Evolutionary conservation across 2,888 invertebrate species (phyloP), one percentile per base, ranked within the genome.

Genomic region (Apoda limacodes): DNA sequence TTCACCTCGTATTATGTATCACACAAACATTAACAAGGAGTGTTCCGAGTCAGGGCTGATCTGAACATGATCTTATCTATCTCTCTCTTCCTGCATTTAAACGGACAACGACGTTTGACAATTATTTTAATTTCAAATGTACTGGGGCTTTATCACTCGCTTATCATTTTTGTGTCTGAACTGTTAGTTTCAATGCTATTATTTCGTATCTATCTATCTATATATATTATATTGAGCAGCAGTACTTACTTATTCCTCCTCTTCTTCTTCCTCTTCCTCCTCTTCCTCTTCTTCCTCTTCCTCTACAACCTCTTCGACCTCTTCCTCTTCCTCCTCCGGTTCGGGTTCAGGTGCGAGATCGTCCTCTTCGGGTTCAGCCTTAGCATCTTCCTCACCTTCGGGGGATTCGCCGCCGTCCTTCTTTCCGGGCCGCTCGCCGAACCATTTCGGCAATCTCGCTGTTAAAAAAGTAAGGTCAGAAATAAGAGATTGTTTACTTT

Each of bases 381-480:
- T 91, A 60, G 89, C 88, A 67, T 91, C 91, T 61, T 93, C 93
- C 71, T 93, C 94, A 52, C 93, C 95, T 58, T 94, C 95, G 42
- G 95, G 95, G 58, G 93, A 90, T 49, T 94, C 94, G 46, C 88
- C 88, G 46, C 92, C 94, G 46, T 90, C 93, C 85, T 93, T 95
- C 82, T 93, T 94, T 85, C 94, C 94, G 49, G 94, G 94, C 80
- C 94, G 86, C 82, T 95, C 95, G 57, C 95, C 94, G 86, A 94
- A 94, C 95, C 95, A 95, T 81, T 94, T 95, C 56, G 94, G 94
- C 81, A 95, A 84, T 85, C 90, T 89, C 84, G 93, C 95, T 94
- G 70, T 60, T 6, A n/a, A n/a, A n/a, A n/a, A n/a, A 9, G 5
- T 22, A 22, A 2, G 6, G 10, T 22, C 22, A 3, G 9, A 22